These are phyloP conservation scores for Cryptosula pallasiana DNA, from an alignment of 2,888 invertebrate species.

Conservation along the genomic window DNA sequence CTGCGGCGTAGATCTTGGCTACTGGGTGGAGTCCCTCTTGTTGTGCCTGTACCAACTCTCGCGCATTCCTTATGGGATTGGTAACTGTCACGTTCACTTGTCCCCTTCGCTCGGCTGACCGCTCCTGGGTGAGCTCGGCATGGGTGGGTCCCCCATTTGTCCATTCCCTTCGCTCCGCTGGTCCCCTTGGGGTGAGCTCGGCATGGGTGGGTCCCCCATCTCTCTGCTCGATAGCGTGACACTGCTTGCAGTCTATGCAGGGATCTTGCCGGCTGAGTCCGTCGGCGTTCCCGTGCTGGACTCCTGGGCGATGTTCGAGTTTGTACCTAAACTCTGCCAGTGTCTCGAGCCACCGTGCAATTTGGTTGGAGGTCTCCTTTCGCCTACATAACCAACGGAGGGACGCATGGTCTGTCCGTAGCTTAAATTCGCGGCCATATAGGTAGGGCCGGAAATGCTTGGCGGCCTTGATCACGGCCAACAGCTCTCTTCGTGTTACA, in stretches of 20 bases:
- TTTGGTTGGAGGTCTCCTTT: background rate
- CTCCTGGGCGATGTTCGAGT: background rate
- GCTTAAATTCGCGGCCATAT: background rate
- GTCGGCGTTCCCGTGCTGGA: background rate
- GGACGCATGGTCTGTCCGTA: constrained; percentile 4
- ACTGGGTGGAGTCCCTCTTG: too few species aligned
- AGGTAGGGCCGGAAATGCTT: constrained; percentile 9
- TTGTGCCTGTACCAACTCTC: too few species aligned
- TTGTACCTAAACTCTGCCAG: background rate
- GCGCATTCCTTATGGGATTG: too few species aligned
- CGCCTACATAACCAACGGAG: background rate
- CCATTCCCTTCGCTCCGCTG: too few species aligned
- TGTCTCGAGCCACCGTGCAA: background rate
- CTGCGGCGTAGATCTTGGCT: too few species aligned
- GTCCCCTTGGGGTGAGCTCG: too few species aligned
- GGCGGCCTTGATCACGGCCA: constrained; percentile 2
- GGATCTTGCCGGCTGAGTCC: background rate
- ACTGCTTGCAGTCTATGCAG: background rate
- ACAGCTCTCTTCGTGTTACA: background rate
- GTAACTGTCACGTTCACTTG: too few species aligned
- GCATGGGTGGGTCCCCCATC: background rate
- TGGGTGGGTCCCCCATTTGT: too few species aligned
- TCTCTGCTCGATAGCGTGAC: background rate
- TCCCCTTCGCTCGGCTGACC: too few species aligned
- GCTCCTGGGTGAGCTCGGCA: too few species aligned